Evolutionary conservation across 2,797 vertebrate species (phyloP).

Genomic region (Hippopotamyrus pictus): DNA sequence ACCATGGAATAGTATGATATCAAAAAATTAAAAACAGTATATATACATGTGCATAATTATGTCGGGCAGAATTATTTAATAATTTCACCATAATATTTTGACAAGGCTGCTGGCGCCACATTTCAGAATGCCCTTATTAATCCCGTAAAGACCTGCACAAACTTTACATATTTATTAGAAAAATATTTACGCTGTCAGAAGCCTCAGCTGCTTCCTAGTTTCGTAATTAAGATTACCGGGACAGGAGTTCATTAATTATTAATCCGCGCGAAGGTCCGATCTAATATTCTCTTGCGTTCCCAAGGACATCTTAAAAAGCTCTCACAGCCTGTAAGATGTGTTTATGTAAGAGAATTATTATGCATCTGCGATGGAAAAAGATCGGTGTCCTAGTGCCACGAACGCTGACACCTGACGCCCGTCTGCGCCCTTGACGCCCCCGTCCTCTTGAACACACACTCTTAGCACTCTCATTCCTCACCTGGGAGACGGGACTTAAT

Average conservation of each 20-base stretch:
- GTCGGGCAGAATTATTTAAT: not conserved
- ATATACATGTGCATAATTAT: not conserved
- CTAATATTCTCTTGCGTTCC: not conserved
- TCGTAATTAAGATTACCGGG: not conserved
- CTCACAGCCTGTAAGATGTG: not conserved
- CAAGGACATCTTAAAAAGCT: not conserved
- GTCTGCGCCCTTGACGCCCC: not conserved
- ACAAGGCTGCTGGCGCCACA: not conserved
- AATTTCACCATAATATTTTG: not conserved
- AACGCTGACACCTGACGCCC: not conserved
- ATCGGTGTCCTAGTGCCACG: not conserved
- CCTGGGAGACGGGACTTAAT: not conserved
- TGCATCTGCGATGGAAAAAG: not conserved
- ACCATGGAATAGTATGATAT: not conserved
- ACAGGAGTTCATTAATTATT: not conserved
- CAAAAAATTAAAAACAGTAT: not conserved
- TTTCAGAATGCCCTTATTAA: not conserved
- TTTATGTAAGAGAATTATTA: constrained; percentile 15
- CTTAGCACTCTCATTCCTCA: not conserved
- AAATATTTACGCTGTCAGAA: not conserved
- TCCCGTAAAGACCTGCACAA: not conserved
- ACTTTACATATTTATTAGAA: not conserved
- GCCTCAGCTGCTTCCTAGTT: not conserved
- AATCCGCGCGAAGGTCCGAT: not conserved
- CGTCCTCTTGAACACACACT: not conserved